Evolutionary conservation across 2,797 vertebrate genomes (phyloP), one percentile per base, ranked within the genome.

Genomic region (Remorina albescens): DNA sequence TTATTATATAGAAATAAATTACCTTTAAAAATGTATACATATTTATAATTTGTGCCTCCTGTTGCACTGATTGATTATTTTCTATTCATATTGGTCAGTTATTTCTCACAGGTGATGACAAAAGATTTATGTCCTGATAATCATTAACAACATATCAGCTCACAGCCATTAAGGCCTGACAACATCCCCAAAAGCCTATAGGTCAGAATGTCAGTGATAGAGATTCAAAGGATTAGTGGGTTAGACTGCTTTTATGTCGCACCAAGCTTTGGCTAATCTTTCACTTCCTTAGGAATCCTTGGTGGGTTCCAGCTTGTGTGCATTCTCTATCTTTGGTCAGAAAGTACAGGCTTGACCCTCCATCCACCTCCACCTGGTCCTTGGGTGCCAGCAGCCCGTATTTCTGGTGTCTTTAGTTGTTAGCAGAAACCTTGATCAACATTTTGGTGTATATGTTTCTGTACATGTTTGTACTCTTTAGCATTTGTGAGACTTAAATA

Each of bases 211-310:
- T 71, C 67, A 80, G 51, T 71, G 62, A 82, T 63, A 56, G 58
- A 67, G 60, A 79, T 53, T 56, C 42, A 68, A 50, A 59, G 62
- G 83, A 78, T 89, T 78, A 80, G 63, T 9, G 9, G 49, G 62
- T 83, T 72, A 63, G 32, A 77, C 64, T 67, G 64, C 58, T 59
- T 74, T 80, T 81, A 71, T 80, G 68, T 76, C 67, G 28, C 21
- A 55, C 41, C 30, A 32, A 71, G 57, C 41, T 6, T 55, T 81
- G 66, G 86, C 67, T 76, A 75, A 86, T 86, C 46, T 74, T 83
- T 85, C 39, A 81, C 82, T 78, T 66, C 55, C 50, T 55, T 15
- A n/a, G 54, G 66, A 81, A 71, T 56, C 68, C 37, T 65, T 74
- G 41, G 30, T 74, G 58, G 30, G 50, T 66, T 56, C 66, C 6